Evolutionary conservation across 2,797 vertebrate genomes (phyloP), one percentile per base, ranked within the genome.

Genomic region (Vireo griseus): DNA sequence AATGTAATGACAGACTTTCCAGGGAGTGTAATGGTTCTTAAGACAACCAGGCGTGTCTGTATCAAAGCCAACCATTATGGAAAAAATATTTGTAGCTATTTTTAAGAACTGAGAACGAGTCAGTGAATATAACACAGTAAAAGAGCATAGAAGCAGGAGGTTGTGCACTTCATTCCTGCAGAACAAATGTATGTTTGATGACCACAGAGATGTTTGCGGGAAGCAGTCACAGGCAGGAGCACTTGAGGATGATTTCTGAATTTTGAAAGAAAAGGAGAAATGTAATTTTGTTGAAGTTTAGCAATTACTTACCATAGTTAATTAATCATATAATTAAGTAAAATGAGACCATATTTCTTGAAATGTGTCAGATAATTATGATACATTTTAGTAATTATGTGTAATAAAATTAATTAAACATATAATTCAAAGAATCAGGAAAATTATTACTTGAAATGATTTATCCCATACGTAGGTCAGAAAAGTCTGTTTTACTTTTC

Each of bases 331-430:
- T 96, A 95, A 97, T 95, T 93, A 97, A 95, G 91, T 95, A 92
- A 97, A 96, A 96, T 92, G 92, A 96, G 92, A 95, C 76, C 79
- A 80, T 96, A 91, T 96, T 96, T 96, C 90, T 95, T 94, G 84
- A 96, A 96, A 96, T 92, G 80, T 97, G 94, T 94, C 96, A 97
- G 92, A 97, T 97, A 94, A 97, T 96, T 96, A 96, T 95, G 94
- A 96, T 96, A 96, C 94, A 93, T 97, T 94, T 95, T 95, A 87
- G 92, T 96, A 97, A 97, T 97, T 97, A 97, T 0, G 24, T 94
- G 84, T 96, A 97, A 95, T 95, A 96, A 97, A 96, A 96, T 94
- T 97, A 96, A 97, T 97, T 97, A 96, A 96, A 97, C 93, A 95
- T 92, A 90, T 96, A 96, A 95, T 91, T 93, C 94, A 94, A 94